Evolutionary conservation across 2,888 invertebrate genomes (phyloP).

Genomic region (Volucella bombylans): DNA sequence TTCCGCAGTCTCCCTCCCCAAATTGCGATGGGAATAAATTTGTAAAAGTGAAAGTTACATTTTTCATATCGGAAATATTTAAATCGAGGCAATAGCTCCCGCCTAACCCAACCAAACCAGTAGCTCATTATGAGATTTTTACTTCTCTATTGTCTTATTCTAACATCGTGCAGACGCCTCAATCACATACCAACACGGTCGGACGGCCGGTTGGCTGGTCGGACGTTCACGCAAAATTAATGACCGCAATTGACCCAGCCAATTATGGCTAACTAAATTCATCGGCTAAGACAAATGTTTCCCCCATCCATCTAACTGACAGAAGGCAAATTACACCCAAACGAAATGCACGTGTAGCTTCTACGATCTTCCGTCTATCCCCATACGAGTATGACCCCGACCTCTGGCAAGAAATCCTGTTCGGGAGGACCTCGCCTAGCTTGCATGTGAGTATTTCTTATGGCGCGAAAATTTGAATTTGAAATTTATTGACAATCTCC

Average conservation of each 20-base stretch:
- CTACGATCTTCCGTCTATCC: conserved; percentile 1
- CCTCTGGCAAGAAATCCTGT: conserved; percentile 40
- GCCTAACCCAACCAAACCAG: conserved; percentile 30
- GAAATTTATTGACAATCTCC: conserved; percentile 62
- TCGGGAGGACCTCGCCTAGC: not conserved
- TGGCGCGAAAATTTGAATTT: conserved; percentile 70
- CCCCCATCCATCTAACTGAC: conserved; percentile 53
- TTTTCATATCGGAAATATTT: not conserved
- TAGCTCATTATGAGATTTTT: conserved; percentile 47
- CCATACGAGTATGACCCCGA: conserved; percentile 52
- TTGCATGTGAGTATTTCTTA: conserved; percentile 15
- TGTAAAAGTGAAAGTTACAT: not conserved
- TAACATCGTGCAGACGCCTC: conserved; percentile 51
- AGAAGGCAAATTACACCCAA: conserved; percentile 62
- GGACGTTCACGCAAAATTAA: conserved; percentile 54
- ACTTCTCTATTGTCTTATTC: conserved; percentile 37
- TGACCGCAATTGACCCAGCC: conserved; percentile 65
- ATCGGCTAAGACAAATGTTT: conserved; percentile 61
- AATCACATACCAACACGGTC: conserved; percentile 18
- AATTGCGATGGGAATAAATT: too few species aligned
- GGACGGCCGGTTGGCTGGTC: conserved; percentile 11
- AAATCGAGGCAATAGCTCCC: not conserved
- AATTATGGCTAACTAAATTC: conserved; percentile 66
- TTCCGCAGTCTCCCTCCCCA: too few species aligned
- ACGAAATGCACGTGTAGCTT: conserved; percentile 48